These are phyloP conservation scores for Ephydatia muelleri DNA, from an alignment of 37 sponge, comb jelly and placozoan genomes.

Conservation along the genomic window DNA sequence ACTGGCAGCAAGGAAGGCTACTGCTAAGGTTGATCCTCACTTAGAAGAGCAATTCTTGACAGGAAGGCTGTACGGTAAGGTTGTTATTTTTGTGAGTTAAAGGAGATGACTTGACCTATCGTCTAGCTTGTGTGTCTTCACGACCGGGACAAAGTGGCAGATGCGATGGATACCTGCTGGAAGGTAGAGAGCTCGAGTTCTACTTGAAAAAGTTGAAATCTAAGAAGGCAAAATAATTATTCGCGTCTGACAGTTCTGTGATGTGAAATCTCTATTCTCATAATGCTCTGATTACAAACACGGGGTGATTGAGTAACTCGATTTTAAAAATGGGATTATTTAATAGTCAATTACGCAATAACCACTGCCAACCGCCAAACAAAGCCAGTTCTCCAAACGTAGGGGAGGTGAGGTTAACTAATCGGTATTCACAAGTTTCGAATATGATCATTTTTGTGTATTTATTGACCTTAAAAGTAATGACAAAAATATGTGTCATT, in stretches of 20 bases:
- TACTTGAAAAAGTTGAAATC: conserved; percentile 89
- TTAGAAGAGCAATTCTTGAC: conserved; percentile 96
- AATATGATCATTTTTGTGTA: too few relatives aligned
- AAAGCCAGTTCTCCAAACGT: too few relatives aligned
- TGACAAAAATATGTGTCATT: too few relatives aligned
- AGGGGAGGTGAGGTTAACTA: too few relatives aligned
- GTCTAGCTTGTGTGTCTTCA: conserved; percentile 88
- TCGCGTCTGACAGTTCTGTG: background rate
- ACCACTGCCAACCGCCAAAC: too few relatives aligned
- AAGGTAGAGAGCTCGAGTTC: conserved; percentile 97
- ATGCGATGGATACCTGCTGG: conserved; percentile 96
- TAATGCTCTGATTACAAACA: background rate
- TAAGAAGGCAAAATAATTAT: conserved; percentile 85
- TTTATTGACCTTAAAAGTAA: too few relatives aligned
- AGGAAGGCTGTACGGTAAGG: conserved; percentile 89
- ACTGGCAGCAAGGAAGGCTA: conserved; percentile 64
- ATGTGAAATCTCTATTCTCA: background rate
- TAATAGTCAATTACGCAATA: too few relatives aligned
- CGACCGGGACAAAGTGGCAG: conserved; percentile 98
- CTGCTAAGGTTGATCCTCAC: conserved; percentile 82
- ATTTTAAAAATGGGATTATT: too few relatives aligned
- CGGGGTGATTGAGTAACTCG: too few relatives aligned
- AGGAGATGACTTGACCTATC: background rate
- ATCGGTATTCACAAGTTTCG: too few relatives aligned
- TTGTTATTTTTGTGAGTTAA: too few relatives aligned